These are phyloP conservation scores for Ophion costatus DNA, from an alignment of 2,888 invertebrate genomes.

Conservation along the genomic window DNA sequence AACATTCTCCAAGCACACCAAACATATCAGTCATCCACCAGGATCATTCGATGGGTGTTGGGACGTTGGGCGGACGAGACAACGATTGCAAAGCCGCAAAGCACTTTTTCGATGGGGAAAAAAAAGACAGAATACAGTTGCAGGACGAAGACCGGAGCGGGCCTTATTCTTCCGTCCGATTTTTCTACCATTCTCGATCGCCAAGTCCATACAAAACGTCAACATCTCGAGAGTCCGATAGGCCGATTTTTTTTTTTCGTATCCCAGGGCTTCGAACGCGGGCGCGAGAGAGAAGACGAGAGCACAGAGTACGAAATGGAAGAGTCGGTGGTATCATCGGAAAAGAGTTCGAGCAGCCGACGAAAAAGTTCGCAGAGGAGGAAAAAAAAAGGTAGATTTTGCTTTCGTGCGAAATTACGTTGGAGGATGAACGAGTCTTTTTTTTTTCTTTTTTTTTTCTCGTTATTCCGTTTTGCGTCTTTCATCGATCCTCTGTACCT, in stretches of 20 bases:
- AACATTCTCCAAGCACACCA: neutral
- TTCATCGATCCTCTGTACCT: conserved; percentile 81
- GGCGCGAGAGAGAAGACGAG: neutral
- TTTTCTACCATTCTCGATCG: neutral
- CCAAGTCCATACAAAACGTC: neutral
- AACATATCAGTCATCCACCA: neutral
- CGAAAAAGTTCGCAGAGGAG: conserved; percentile 37
- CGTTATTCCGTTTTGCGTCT: conserved; percentile 16
- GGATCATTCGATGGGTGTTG: neutral
- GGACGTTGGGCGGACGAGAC: neutral
- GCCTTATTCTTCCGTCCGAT: neutral
- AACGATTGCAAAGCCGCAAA: neutral
- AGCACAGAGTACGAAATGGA: neutral
- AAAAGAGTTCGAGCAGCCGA: conserved; percentile 6
- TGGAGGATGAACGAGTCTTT: no score
- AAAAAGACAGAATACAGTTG: neutral
- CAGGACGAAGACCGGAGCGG: neutral
- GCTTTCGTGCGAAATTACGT: neutral
- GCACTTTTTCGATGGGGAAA: neutral
- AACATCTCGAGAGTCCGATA: neutral
- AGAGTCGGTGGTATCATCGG: neutral
- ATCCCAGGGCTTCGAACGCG: neutral
- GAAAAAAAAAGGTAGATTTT: neutral
- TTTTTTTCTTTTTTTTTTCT: neutral
- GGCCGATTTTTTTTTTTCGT: neutral